Evolutionary conservation across 2,888 invertebrate species (phyloP).

Genomic region (Harmothoe impar): DNA sequence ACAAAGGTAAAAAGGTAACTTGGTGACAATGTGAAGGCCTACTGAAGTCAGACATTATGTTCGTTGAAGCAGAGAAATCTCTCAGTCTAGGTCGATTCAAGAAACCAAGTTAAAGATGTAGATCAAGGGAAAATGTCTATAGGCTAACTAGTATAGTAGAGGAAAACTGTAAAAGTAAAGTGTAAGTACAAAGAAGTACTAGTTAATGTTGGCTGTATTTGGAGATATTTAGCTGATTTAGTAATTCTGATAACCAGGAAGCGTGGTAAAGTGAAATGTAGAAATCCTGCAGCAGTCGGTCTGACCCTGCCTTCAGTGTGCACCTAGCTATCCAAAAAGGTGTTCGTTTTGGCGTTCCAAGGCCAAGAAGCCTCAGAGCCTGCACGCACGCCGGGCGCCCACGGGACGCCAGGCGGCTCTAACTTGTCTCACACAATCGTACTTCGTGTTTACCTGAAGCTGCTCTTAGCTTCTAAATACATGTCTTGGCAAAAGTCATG

Average conservation of each 20-base stretch:
- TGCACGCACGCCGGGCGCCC: neutral
- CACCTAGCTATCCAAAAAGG: slow-evolving; percentile 57
- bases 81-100: slow-evolving; percentile 23
- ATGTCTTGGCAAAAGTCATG: slow-evolving; percentile 52
- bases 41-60: slow-evolving; percentile 40
- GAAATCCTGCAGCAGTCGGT: slow-evolving; percentile 24
- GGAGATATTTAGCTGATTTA: neutral
- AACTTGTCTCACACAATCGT: neutral
- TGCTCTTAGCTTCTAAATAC: neutral
- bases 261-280: slow-evolving; percentile 43
- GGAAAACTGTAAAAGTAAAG: slow-evolving; percentile 46
- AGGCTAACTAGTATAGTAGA: slow-evolving; percentile 27
- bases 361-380: slow-evolving; percentile 39
- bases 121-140: neutral
- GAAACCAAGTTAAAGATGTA: slow-evolving; percentile 7
- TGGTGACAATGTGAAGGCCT: slow-evolving; percentile 35
- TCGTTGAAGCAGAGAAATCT: slow-evolving; percentile 30
- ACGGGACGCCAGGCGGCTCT: neutral
- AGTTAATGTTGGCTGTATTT: neutral
- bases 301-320: slow-evolving; percentile 32
- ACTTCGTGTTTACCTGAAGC: neutral
- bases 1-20: neutral
- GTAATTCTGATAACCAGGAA: slow-evolving; percentile 37
- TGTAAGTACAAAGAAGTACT: slow-evolving; percentile 27
- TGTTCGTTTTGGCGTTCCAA: slow-evolving; percentile 55